Percentiles rank a stretch among this genome's conserved stretches.
These are phyloP conservation scores for Myotis brandtii DNA, from an alignment of 2,113 vertebrate species.

Conservation along the genomic window DNA sequence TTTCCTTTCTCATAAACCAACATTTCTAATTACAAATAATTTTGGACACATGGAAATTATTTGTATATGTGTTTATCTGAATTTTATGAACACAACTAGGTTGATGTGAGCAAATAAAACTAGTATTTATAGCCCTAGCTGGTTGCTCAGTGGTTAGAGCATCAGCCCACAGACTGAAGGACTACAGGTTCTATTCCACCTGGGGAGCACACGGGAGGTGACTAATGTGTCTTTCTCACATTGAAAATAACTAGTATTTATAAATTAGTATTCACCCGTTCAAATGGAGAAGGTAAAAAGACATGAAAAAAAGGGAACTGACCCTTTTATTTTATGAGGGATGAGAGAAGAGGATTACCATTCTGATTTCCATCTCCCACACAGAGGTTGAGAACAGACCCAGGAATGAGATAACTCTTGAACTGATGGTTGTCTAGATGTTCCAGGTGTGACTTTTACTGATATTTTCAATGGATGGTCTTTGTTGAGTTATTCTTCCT, in stretches of 20 bases:
- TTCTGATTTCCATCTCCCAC: not conserved
- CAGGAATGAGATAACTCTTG: not conserved
- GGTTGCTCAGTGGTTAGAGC: too few relatives aligned
- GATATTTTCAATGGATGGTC: not conserved
- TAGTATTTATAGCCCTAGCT: not conserved
- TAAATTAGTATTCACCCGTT: not conserved
- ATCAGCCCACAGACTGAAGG: too few relatives aligned
- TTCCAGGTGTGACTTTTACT: not conserved
- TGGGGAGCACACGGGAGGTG: too few relatives aligned
- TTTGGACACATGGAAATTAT: conserved; percentile 45
- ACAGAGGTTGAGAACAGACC: not conserved
- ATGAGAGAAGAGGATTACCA: not conserved
- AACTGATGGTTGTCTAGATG: not conserved
- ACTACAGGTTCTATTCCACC: too few relatives aligned
- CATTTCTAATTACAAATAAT: conserved; percentile 59
- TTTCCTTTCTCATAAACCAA: conserved; percentile 64
- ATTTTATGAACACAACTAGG: not conserved
- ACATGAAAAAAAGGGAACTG: not conserved
- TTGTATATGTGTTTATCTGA: not conserved
- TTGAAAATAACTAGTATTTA: not conserved
- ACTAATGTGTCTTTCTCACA: too few relatives aligned
- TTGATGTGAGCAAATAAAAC: conserved; percentile 1
- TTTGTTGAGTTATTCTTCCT: not conserved
- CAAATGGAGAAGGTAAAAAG: not conserved
- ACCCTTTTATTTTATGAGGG: not conserved